phyloP scores from a whole-genome alignment of 2,113 vertebrate species.

The Paramormyrops kingsleyae region DNA sequence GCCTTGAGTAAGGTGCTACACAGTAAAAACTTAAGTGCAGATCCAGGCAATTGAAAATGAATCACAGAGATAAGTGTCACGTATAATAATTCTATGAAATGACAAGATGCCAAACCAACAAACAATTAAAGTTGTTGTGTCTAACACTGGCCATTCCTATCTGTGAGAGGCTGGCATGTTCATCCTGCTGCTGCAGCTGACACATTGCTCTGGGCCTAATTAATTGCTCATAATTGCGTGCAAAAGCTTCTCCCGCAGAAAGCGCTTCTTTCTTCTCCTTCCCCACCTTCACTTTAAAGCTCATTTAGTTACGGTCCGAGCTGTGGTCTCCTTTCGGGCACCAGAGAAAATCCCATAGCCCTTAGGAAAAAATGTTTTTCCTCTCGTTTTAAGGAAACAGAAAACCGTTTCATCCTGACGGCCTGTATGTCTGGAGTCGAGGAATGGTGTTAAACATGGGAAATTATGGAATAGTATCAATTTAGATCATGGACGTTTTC shows the following conservation, averaged over 20 bases:
- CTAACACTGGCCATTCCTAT: not conserved
- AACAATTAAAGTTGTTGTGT: not conserved
- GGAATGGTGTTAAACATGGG: not conserved
- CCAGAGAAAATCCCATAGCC: not conserved
- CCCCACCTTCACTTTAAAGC: not conserved
- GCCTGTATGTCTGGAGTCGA: not conserved
- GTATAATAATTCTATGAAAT: not conserved
- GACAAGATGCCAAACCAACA: not conserved
- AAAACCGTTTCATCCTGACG: not conserved
- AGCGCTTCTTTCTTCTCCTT: not conserved
- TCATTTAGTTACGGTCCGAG: not conserved
- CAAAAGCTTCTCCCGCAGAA: not conserved
- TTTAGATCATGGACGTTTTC: not conserved
- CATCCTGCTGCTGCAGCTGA: not conserved
- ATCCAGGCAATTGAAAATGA: not conserved
- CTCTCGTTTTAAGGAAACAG: not conserved
- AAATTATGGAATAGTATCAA: not conserved
- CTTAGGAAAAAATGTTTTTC: not conserved
- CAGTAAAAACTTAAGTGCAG: not conserved
- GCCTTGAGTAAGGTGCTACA: not conserved
- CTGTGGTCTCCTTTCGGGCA: not conserved
- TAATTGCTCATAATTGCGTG: not conserved
- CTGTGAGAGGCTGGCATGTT: not conserved
- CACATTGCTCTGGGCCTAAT: conserved; percentile 2
- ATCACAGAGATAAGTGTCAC: not conserved